Conservation (phyloP, 2,888 invertebrate species). For the Pherbina coryleti region DNA sequence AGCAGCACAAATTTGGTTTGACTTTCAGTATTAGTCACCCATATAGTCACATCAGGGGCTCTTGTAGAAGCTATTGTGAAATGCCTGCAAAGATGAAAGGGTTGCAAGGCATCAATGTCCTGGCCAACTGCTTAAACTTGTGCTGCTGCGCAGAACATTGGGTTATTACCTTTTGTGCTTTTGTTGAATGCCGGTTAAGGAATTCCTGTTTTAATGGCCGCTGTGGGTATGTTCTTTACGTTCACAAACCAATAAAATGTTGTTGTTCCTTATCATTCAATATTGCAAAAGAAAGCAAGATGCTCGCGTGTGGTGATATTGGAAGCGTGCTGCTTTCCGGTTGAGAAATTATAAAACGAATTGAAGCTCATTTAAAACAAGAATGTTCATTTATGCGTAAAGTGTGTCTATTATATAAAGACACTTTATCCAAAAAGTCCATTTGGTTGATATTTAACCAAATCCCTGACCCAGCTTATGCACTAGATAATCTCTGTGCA, state of each 20-base stretch:
- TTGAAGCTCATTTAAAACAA: no score
- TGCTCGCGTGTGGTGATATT: neutral
- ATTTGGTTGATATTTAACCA: no score
- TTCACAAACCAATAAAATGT: slow-evolving; percentile 41
- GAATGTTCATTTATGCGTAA: no score
- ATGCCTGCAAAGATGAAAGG: neutral
- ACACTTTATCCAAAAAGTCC: no score
- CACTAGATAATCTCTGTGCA: no score
- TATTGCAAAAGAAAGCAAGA: neutral
- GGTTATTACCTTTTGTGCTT: slow-evolving; percentile 42
- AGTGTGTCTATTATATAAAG: no score
- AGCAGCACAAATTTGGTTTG: slow-evolving; percentile 46
- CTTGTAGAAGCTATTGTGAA: neutral
- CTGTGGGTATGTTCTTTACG: slow-evolving; percentile 32
- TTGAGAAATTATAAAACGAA: neutral
- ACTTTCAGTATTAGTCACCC: neutral
- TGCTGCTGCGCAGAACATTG: neutral
- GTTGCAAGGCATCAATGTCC: neutral
- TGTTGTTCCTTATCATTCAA: neutral
- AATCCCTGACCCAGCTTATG: no score
- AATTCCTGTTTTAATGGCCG: slow-evolving; percentile 42
- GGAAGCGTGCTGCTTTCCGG: neutral
- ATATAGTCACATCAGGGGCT: neutral
- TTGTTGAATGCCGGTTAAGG: slow-evolving; percentile 31
- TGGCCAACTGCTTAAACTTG: neutral